Evolutionary conservation across 2,888 invertebrate species (phyloP), one percentile per base, ranked within the genome.

Genomic region (Alloscopus bannaensis): DNA sequence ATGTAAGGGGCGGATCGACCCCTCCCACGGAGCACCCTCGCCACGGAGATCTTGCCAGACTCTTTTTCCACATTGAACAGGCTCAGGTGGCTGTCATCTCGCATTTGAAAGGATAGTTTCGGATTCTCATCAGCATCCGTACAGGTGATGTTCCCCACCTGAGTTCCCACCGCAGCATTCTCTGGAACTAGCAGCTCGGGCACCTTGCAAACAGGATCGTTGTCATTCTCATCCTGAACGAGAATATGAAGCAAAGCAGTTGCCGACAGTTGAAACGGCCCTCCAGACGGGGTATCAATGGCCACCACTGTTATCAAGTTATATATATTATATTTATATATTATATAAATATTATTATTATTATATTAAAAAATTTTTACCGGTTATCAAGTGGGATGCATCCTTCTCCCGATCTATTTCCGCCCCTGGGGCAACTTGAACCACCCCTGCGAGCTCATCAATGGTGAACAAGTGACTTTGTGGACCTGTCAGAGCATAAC

Each of bases 131-230:
- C 95, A 0, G 92, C 92, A 88, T 96, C 95, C 0, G 89, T 91
- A 0, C 95, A 95, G 2, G 91, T 90, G 0, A 94, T 89, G 69
- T 92, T 92, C 0, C 93, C 89, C 0, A 94, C 92, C 68, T 91
- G 91, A 20, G 92, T 91, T 50, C 93, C 93, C 0, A 91, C 87
- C 0, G 91, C 90, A 0, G 93, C 93, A 86, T 94, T 94, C 88
- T 94, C 94, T 0, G 94, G 93, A 31, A 94, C 92, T 0, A 95
- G 94, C 3, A 93, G 92, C 84, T 91, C 92, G 84, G 94, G 94
- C 57, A 86, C 79, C 42, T 79, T 90, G 87, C 94, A 94, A 0
- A 88, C 88, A 0, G 94, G 95, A 0, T 93, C 90, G 87, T 94
- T 94, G 85, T 95, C 95, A 86, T 95, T 94, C 0, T 94, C 93